phyloP scores from a whole-genome alignment of 1,140 invertebrate species.

The Rhopalosiphum padi region DNA sequence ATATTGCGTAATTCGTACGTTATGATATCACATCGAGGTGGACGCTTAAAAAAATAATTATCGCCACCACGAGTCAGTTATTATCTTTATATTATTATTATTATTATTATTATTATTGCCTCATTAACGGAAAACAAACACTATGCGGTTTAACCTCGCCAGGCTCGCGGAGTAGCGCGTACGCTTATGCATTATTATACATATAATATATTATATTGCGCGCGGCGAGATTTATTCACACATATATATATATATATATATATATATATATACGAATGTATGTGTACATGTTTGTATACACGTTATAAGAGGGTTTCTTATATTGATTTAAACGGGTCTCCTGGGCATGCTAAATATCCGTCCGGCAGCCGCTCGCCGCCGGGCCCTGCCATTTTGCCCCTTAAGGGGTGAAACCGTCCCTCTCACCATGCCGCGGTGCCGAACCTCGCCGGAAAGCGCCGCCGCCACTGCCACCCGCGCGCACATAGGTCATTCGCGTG shows the following conservation, averaged over 20 bases:
- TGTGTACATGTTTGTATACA: constrained; percentile 24
- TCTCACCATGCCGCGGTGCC: neutral
- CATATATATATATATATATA: neutral
- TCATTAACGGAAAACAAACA: neutral
- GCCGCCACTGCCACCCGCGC: neutral
- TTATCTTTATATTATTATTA: neutral
- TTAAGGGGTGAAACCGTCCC: constrained; percentile 25
- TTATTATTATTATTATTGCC: neutral
- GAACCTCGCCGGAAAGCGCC: neutral
- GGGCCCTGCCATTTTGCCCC: constrained; percentile 23
- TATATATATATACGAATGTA: neutral
- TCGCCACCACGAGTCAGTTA: neutral
- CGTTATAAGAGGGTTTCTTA: constrained; percentile 55
- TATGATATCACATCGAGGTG: neutral
- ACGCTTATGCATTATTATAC: neutral
- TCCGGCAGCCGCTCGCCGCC: constrained; percentile 28
- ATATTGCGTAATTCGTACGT: neutral
- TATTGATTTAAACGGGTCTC: constrained; percentile 58
- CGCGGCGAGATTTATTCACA: neutral
- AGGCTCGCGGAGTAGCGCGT: neutral
- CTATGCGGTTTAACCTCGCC: neutral
- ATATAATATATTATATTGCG: neutral
- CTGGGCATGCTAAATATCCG: constrained; percentile 56
- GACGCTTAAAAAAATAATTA: neutral
- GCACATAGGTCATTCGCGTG: constrained; percentile 37